Evolutionary conservation across 1,140 invertebrate species (phyloP), one percentile per base, ranked within the genome.

Genomic region (Diorhabda elongata): DNA sequence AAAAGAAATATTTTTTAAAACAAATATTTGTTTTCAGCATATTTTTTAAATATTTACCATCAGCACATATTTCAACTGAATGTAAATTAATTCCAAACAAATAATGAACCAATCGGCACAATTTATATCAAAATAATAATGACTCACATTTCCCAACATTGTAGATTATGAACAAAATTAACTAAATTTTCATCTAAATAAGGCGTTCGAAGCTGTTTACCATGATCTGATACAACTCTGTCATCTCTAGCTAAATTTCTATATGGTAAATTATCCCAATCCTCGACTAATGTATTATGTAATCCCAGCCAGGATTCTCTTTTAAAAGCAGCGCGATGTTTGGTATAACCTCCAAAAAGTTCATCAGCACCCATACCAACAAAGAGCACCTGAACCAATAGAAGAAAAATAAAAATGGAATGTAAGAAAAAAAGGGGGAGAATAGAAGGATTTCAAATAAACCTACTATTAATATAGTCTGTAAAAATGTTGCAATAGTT

Each of bases 351-450:
- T 62, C 92, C 96, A 77, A 99, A 91, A 75, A 98, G 86, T 85
- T 99, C 98, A 87, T 99, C 98, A 26, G 97, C 96, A 9, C 97
- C 97, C 85, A 94, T 95, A 43, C 97, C 97, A 76, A 94, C 82
- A 60, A 98, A 81, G 63, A 97, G 81, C n/a, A 97, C 87, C 90
- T 92, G 74, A 69, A 52, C 26, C 26, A 26, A 26, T 26, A 26
- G 26, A 26, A 26, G 26, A 26, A 26, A 26, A 26, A 26, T 26
- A 26, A 26, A 26, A 26, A 26, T 26, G 1, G 1, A 26, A 26
- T 26, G 26, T 26, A 26, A 26, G 0, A 26, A 26, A 26, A 26
- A 26, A 26, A 26, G 1, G 26, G 26, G 26, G 26, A 26, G 26
- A 26, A 26, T 26, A 26, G 26, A 26, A 26, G 26, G 1, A 26